Evolutionary conservation across 1,140 invertebrate species (phyloP), one percentile per base, ranked within the genome.

Genomic region (Conus ventricosus): DNA sequence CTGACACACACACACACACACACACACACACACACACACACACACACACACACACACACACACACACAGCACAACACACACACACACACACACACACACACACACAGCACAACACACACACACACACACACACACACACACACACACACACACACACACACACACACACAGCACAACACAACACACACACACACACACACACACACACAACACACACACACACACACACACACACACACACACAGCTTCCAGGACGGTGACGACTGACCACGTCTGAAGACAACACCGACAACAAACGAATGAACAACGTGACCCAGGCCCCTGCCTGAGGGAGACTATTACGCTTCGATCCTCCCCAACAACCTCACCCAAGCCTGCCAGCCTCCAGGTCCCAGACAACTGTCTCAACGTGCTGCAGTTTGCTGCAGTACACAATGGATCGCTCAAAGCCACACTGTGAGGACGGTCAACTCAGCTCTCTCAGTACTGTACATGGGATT

Each of bases 101-200:
- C 67, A 71, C 67, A 71, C 67, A 71, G 8, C 8, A 8, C 8
- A 8, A 71, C 67, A 71, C 67, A 71, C 67, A 71, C 67, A 71
- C 67, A 11, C 67, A 71, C 67, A 11, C 67, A 71, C 67, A 11
- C 67, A 71, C 67, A 11, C 67, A 71, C 67, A 11, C 23, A 71
- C 67, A 11, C 67, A 71, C 67, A 11, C 67, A 71, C 67, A 11
- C 67, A 71, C 67, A 71, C 67, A 71, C 67, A 71, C 67, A 71
- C 67, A 71, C 67, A 71, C 17, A 71, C 67, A 11, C 67, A 71
- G 8, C 5, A 8, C 8, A 8, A 11, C 67, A 71, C 67, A n/a
- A 11, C 67, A 71, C 67, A 71, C 67, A 71, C 67, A 71, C 67
- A 71, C 67, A 71, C 67, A 71, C 67, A 71, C 67, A 71, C 67